Conservation (phyloP, 2,113 vertebrate species). For the Vanacampus margaritifer region DNA sequence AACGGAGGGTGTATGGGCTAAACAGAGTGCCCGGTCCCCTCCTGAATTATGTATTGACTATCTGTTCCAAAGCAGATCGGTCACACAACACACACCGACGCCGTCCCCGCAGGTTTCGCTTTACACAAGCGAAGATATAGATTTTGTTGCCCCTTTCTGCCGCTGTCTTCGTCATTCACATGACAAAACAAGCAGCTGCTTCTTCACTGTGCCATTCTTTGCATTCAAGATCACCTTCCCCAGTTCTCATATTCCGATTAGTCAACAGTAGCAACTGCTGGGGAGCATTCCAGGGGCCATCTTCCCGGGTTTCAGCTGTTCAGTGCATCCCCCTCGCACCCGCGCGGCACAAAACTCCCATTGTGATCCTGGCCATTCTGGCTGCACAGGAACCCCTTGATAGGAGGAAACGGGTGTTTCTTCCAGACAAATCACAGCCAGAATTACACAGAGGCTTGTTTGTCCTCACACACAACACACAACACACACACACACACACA, state of each 20-base stretch:
- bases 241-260: conserved; percentile 97
- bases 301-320: conserved; percentile 96
- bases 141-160: conserved; percentile 63
- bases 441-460: conserved; percentile 63
- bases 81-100: conserved; percentile 44
- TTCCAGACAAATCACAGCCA: conserved; percentile 72
- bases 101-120: conserved; percentile 57
- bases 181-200: conserved; percentile 97
- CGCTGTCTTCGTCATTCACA: conserved; percentile 68
- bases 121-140: conserved; percentile 64
- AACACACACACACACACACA: no score
- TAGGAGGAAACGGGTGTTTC: conserved; percentile 75
- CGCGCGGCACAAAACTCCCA: conserved; percentile 89
- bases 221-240: conserved; percentile 96
- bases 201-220: conserved; percentile 95
- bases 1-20: conserved; percentile 51
- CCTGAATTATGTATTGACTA: conserved; percentile 67
- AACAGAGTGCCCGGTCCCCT: conserved; percentile 38
- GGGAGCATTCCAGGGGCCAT: conserved; percentile 91
- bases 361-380: conserved; percentile 85
- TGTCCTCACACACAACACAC: conserved; percentile 51
- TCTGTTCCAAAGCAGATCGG: conserved; percentile 61
- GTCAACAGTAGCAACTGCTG: conserved; percentile 98
- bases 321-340: conserved; percentile 77
- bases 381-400: conserved; percentile 75